Evolutionary conservation across 2,888 invertebrate genomes (phyloP).

Genomic region (Melanophora roralis): DNA sequence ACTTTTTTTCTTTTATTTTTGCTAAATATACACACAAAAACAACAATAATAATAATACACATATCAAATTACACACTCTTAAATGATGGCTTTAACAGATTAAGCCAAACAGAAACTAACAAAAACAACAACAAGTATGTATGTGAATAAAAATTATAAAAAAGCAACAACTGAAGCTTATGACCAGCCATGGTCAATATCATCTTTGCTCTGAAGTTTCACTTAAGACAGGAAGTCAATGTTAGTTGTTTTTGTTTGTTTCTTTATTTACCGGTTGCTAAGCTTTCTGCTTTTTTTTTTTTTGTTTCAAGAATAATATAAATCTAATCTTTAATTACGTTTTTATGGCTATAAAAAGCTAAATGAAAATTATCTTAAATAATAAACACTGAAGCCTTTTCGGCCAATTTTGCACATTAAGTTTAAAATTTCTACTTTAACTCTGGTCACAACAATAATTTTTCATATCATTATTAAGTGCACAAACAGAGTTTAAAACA

Average conservation of each 20-base stretch:
- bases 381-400: conserved; percentile 32
- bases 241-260: conserved; percentile 22
- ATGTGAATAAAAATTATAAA: background rate
- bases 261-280: conserved; percentile 13
- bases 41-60: conserved; percentile 51
- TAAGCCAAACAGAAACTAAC: conserved; percentile 32
- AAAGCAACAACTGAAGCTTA: conserved; percentile 43
- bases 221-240: conserved; percentile 58
- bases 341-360: conserved; percentile 37
- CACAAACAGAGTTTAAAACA: conserved; percentile 36
- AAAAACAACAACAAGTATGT: conserved; percentile 1
- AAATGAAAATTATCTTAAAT: conserved; percentile 47
- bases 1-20: too few species aligned
- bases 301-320: conserved; percentile 43
- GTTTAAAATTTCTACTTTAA: background rate
- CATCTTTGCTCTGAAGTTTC: conserved; percentile 18
- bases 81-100: conserved; percentile 56
- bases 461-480: conserved; percentile 50
- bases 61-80: conserved; percentile 59
- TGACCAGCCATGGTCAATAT: conserved; percentile 55
- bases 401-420: conserved; percentile 11
- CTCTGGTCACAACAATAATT: conserved; percentile 31
- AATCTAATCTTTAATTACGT: conserved; percentile 60
- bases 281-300: conserved; percentile 29
- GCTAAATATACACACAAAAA: conserved; percentile 7